phyloP scores from a whole-genome alignment of 2,888 invertebrate genomes.

The Nemotelus pantherinus region DNA sequence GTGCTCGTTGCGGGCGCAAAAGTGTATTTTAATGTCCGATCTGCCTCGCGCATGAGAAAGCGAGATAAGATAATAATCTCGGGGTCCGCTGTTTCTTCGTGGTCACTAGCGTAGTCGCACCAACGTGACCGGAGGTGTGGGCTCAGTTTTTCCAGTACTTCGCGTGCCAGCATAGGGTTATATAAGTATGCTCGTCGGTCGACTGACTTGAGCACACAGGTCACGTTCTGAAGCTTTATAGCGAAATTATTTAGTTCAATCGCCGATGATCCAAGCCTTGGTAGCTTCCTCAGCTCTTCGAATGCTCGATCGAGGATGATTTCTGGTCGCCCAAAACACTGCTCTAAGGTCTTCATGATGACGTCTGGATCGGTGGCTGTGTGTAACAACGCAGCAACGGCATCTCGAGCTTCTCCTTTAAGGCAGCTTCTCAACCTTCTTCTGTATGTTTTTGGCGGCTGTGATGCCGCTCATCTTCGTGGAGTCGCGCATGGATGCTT shows the following conservation, averaged over 20 bases:
- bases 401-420: background rate
- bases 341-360: background rate
- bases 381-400: background rate
- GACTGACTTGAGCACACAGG: too few relatives aligned
- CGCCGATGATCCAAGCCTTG: too few relatives aligned
- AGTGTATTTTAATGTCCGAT: background rate
- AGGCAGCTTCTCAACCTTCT: background rate
- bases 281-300: too few relatives aligned
- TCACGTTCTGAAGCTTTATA: too few relatives aligned
- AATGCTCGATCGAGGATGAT: too few relatives aligned
- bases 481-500: background rate
- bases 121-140: conserved; percentile 3
- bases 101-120: background rate
- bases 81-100: conserved; percentile 7
- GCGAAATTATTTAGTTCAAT: too few relatives aligned
- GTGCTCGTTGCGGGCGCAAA: conserved; percentile 1
- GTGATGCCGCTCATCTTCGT: background rate
- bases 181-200: too few relatives aligned
- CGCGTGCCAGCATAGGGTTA: too few relatives aligned
- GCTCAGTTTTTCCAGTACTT: background rate
- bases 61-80: background rate
- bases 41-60: conserved; percentile 8
- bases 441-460: background rate
- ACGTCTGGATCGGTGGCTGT: background rate
- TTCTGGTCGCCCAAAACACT: too few relatives aligned